Evolutionary conservation across 2,888 invertebrate species (phyloP), one percentile per base, ranked within the genome.

Genomic region (Ecdyonurus torrentis): DNA sequence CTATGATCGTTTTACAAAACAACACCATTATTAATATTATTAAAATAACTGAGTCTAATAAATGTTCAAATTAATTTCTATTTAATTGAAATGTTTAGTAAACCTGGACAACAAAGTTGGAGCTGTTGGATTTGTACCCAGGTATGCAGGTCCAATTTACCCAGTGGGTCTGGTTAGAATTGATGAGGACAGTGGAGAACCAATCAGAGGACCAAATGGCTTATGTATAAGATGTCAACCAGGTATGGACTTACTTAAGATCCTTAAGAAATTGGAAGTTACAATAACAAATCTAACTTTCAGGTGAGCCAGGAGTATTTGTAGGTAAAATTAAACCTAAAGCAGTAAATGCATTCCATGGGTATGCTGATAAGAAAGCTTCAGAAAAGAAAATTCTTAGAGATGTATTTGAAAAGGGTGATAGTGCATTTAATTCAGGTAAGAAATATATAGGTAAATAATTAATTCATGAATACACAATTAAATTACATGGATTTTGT

Each of bases 101-200:
- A 97, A 97, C 75, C 86, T 89, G 69, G 89, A 92, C 74, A 91
- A 89, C 74, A 89, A 83, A 62, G 78, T 90, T 52, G 97, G 96
- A 1, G 90, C 96, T 5, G 89, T 96, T 61, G 97, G 97, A 0
- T 97, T 95, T 75, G 80, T 92, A 61, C 92, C 93, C 0, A 76
- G 81, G 69, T 77, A 82, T 69, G 76, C 76, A 0, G 72, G 74
- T 2, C 69, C 69, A 0, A 55, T 83, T 0, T 81, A 86, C 71
- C 90, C 91, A 0, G 83, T 89, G 1, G 80, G 81, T 22, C 74
- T 89, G 63, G 82, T 89, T 68, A 81, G 78, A 72, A 79, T 85
- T 2, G 79, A 86, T 69, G 85, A 88, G 71, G 81, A 80, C 62
- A 83, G 82, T 0, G 90, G 91, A 2, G 83, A 85, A 64, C 85